Base-by-base conservation (phyloP, 64 coral and sea anemone genomes). In the Montipora foliosa region DNA sequence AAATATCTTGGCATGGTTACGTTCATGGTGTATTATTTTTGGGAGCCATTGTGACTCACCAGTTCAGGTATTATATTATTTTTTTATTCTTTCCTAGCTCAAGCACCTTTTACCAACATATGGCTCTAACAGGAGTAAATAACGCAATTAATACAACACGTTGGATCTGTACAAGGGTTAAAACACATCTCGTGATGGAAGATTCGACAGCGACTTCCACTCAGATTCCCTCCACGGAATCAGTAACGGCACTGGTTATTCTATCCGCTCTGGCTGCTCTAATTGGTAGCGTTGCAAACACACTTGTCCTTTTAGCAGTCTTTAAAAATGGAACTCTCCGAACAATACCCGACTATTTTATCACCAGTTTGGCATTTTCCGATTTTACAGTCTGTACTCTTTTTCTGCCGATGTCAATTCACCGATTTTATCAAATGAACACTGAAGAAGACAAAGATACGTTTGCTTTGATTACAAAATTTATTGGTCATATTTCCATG, bases 351-450 rank as follows among this genome's bases (percentile, higher is more conserved):
- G 22, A 22, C 22, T 22, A 22, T 22, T 22, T 22, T 22, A 22
- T 22, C 22, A 22, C 22, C 6, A 80, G 78, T 22, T 53, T 80
- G 78, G 78, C 78, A 21, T 7, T 80, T 21, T 80, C 78, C 20
- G 78, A 80, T 10, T 21, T 80, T 57, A n/a, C 48, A 21, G 78
- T 80, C 78, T 80, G 78, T 22, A 14, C 47, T 19, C 11, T 80
- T 6, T 80, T 21, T 57, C 8, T 80, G 19, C 78, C 78, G n/a
- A 52, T 57, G 78, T 80, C 49, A 8, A 80, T 80, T 57, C 24
- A 57, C 15, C 1, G 1, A n/a, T 80, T 57, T 48, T 17, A 57
- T 21, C 49, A 57, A 49, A 6, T 1, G 4, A 24, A 75, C 8
- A 12, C 24, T 12, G 0, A 24, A 45, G 9, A 45, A 45, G 21